Base-by-base conservation (phyloP, 2,797 vertebrate species). In the Acestrorhynchus altus region DNA sequence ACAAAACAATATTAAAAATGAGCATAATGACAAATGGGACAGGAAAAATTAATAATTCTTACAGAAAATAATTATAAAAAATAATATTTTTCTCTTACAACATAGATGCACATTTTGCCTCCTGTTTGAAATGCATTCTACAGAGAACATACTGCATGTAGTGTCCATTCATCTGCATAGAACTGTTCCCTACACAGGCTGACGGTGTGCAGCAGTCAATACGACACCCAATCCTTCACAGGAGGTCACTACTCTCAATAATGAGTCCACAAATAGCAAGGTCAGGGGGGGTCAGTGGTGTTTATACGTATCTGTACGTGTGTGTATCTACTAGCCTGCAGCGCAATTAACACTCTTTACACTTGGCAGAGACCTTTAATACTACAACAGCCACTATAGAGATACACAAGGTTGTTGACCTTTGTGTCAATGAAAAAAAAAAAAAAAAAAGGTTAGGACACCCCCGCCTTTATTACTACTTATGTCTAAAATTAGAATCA, bases 211-310 rank as follows among this genome's bases (percentile, higher is more conserved):
- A 72, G 78, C 52, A 24, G 40, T 85, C 44, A 12, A 84, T 81
- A 79, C 87, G 81, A 86, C 79, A 87, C 74, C 82, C 85, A 87
- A 87, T 87, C 88, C 90, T 88, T 83, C 86, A 93, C 73, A 80
- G 76, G 75, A 86, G 76, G 81, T 84, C 78, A 24, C 47, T 78
- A 84, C 52, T 90, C 88, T 91, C 89, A 90, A 91, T 93, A 91
- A 86, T 86, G 83, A 84, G 64, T 68, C 76, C 86, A 87, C 74
- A 91, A 93, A 94, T 93, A 92, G 91, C 92, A 91, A 88, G 89
- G 90, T 90, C 88, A 89, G 81, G 63, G 46, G n/a, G 26, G 66
- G 24, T 68, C 61, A 54, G 54, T 40, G 28, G 22, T 73, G 46
- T 24, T 67, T 72, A 35, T 63, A 42, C 52, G 20, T 40, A 52